A percentile compares a stretch with the other conserved stretches of the same genome.
Conservation (phyloP, 2,888 invertebrate genomes). For the Sialis fuliginosa region DNA sequence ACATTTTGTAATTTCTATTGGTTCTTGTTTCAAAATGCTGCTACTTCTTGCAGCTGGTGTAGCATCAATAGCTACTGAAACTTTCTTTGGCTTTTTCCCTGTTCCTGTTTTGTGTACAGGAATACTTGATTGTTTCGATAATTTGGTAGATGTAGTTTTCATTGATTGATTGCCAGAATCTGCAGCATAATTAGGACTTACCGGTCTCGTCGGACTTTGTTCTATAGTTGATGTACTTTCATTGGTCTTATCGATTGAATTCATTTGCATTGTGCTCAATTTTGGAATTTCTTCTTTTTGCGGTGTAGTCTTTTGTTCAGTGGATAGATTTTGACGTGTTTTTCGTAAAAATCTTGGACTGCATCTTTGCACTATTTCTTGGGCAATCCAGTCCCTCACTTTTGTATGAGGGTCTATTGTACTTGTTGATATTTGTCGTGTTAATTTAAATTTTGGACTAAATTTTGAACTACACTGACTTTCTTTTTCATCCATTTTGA, state of each 20-base stretch:
- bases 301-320: constrained; percentile 12
- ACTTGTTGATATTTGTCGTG: constrained; percentile 56
- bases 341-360: constrained; percentile 47
- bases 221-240: constrained; percentile 19
- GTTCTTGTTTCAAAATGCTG: constrained; percentile 56
- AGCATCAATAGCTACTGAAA: constrained; percentile 63
- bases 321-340: constrained; percentile 22
- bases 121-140: constrained; percentile 13
- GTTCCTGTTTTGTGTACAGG: constrained; percentile 7
- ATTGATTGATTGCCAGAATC: constrained; percentile 3
- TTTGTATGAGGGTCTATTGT: constrained; percentile 75
- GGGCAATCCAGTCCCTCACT: constrained; percentile 73
- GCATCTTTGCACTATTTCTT: constrained; percentile 55
- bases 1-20: constrained; percentile 56
- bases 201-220: constrained; percentile 22
- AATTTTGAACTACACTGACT: constrained; percentile 23
- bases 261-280: constrained; percentile 1
- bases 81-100: constrained; percentile 36
- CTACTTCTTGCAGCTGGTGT: constrained; percentile 56
- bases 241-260: not conserved
- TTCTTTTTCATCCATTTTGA: constrained; percentile 32
- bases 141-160: constrained; percentile 5
- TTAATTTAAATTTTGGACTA: constrained; percentile 42
- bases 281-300: constrained; percentile 15
- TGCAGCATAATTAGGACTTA: constrained; percentile 16